Evolutionary conservation across 2,888 invertebrate species (phyloP).

Genomic region (Cephus nigrinus): DNA sequence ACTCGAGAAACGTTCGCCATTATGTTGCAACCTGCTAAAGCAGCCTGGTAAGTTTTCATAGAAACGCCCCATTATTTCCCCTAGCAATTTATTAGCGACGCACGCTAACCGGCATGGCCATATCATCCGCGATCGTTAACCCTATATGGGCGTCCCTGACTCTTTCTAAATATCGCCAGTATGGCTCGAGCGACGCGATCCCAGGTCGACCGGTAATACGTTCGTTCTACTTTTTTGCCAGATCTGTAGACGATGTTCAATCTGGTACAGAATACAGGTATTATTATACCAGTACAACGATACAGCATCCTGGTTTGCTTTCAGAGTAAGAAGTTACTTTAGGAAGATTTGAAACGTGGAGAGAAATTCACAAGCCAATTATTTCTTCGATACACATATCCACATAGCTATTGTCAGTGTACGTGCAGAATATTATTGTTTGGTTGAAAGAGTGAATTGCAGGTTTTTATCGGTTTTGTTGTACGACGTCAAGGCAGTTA

Average conservation of each 20-base stretch:
- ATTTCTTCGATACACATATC: too few species aligned
- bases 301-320: background rate
- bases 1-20: background rate
- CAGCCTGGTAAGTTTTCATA: background rate
- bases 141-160: slow-evolving; percentile 33
- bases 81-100: background rate
- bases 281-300: background rate
- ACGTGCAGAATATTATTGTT: background rate
- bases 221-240: slow-evolving; percentile 32
- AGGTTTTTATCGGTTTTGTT: background rate
- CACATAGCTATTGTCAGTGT: background rate
- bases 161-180: background rate
- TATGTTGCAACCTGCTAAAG: background rate
- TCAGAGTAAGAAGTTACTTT: background rate
- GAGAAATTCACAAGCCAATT: background rate
- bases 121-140: slow-evolving; percentile 30
- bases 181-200: slow-evolving; percentile 19
- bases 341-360: background rate
- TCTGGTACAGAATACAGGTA: background rate
- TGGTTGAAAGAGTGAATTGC: background rate
- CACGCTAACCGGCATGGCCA: background rate
- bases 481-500: background rate
- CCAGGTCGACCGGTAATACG: slow-evolving; percentile 23
- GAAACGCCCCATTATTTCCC: background rate
- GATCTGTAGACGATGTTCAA: background rate